Evolutionary conservation across 2,113 vertebrate genomes (phyloP), one percentile per base, ranked within the genome.

Genomic region (Cheilinus undulatus): DNA sequence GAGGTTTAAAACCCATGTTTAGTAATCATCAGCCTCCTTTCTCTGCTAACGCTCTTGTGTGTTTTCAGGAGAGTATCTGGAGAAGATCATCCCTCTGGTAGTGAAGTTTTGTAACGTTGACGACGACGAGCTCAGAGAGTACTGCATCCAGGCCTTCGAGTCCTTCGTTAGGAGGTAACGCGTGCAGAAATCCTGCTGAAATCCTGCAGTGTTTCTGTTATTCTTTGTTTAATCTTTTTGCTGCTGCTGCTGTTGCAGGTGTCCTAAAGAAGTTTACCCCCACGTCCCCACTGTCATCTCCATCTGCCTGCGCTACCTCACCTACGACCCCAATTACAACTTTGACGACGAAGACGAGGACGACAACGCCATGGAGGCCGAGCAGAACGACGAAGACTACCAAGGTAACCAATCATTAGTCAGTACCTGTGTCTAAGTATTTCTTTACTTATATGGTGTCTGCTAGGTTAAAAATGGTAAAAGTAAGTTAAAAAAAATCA

Each of bases 141-240:
- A 99, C 86, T 99, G 98, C 93, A 99, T 99, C 94, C 98, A 99
- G 94, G 97, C 98, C 50, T 99, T 99, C 63, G 98, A 99, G 88
- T 99, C 98, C 51, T 99, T 99, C 78, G 97, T 99, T 59, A 95
- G 98, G 91, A 95, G 98, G 97, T 98, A 84, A 70, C 22, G 24
- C 11, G 22, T 3, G 11, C 13, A 10, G 12, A 14, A n/a, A n/a
- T n/a, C n/a, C n/a, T n/a, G n/a, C n/a, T n/a, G n/a, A n/a, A n/a
- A n/a, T n/a, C n/a, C n/a, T n/a, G n/a, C n/a, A n/a, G n/a, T n/a
- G n/a, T 22, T 10, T 12, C 20, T 23, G 22, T 15, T 11, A 12
- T 23, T 12, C 23, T 24, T 2, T 5, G 11, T 3, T 27, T 17
- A 6, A 27, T 2, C 24, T 8, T 14, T 40, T 20, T 0, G 4